Base-by-base conservation (phyloP, 2,888 invertebrate species). In the Tenthredo amoena region DNA sequence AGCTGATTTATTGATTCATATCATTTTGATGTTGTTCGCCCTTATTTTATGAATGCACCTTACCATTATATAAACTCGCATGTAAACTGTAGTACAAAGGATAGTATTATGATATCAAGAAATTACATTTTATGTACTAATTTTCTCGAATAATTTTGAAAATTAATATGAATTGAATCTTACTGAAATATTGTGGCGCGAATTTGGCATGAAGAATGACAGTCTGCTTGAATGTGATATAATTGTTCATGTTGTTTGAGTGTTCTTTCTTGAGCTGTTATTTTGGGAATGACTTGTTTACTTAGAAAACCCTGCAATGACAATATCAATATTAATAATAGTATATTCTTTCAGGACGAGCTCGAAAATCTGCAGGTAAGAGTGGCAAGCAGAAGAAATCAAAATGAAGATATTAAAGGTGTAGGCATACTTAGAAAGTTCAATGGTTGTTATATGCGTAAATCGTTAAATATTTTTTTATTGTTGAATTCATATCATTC, bases 341-440 rank as follows among this genome's bases (percentile, higher is more conserved):
- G 5, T 9, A 37, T 74, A 43, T 89, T 86, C 87, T 89, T 90
- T 37, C 88, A 91, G 90, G 90, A 87, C 89, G 87, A 84, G 85
- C 87, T 86, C 87, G 88, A 88, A 88, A 88, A 87, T 87, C 88
- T 86, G 86, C 87, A 88, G 88, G 87, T 88, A 90, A 89, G 87
- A 87, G 87, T 86, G 87, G 84, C 87, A 89, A 89, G 89, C 90
- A 88, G 91, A 90, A 88, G 87, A 91, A 91, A 87, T 89, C 87
- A 86, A 89, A 90, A 87, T 89, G 88, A 89, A 87, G 47, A 72
- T 55, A 55, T 43, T 82, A 40, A 81, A n/a, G 65, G 31, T 68
- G n/a, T 50, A 37, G 31, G 50, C 58, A 55, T 72, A 68, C 34
- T 68, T 34, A 71, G 47, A 84, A 68, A 84, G 43, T 84, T 68